phyloP scores from a whole-genome alignment of 2,888 invertebrate species.

The Drepanosiphum platanoidis region DNA sequence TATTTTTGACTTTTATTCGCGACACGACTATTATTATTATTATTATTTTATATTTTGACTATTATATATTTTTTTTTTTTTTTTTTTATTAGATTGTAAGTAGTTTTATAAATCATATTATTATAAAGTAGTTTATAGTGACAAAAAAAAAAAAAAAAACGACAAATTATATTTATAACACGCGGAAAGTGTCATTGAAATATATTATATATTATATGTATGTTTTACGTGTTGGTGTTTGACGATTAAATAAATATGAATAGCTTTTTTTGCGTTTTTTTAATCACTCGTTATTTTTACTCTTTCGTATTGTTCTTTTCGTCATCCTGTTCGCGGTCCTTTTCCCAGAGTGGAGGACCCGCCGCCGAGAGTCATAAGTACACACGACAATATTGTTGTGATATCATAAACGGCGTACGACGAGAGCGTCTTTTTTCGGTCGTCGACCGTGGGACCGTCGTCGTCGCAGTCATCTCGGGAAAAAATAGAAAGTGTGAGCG shows the following conservation, averaged over 20 bases:
- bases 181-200: not conserved
- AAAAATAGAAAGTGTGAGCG: not conserved
- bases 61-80: slow-evolving; percentile 5
- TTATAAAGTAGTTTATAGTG: slow-evolving; percentile 11
- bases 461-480: not conserved
- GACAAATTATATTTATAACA: no score
- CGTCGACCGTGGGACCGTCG: not conserved
- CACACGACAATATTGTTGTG: no score
- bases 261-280: slow-evolving; percentile 21
- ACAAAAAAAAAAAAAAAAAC: not conserved
- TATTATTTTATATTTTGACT: not conserved
- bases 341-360: not conserved
- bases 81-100: slow-evolving; percentile 14
- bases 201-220: not conserved
- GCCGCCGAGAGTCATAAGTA: not conserved
- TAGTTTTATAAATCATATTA: slow-evolving; percentile 8
- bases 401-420: not conserved
- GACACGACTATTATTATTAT: slow-evolving; percentile 14
- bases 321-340: not conserved
- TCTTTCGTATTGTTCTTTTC: not conserved
- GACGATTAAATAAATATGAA: slow-evolving; percentile 29
- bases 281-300: not conserved
- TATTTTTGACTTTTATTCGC: slow-evolving; percentile 5
- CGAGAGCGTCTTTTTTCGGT: not conserved
- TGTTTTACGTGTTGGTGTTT: slow-evolving; percentile 39